Evolutionary conservation across 1,140 invertebrate species (phyloP), one percentile per base, ranked within the genome.

Genomic region (Thereuonema tuberculata): DNA sequence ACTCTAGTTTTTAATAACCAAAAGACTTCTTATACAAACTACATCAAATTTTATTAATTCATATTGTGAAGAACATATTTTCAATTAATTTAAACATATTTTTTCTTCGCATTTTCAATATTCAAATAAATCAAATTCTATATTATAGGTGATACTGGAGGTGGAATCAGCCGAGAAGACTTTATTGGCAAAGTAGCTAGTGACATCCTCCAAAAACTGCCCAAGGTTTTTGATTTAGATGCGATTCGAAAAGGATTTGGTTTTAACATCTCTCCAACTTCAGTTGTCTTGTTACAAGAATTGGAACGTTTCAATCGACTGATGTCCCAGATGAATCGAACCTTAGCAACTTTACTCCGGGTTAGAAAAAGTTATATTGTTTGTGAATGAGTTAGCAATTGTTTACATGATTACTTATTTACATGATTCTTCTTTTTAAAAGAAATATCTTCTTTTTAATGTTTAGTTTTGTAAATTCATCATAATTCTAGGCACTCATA

Each of bases 201-300:
- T 48, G 89, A 90, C 65, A 75, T 77, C 29, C 63, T 75, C 14
- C 69, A 72, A 52, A 89, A 87, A 71, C 76, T 93, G 55, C 89
- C 89, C 0, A 65, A 69, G 20, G 75, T 80, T 59, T 92, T 84
- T 68, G 86, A 93, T 69, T 76, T 91, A 2, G 82, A 82, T 72
- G 84, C 82, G 72, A 81, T 92, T 23, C 78, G 83, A 58, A 84
- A 84, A 71, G 81, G 81, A 66, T 87, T 84, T 69, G 86, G 86
- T 62, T 72, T 84, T 67, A 80, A 78, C 61, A 81, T 92, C 49
- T 81, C 84, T 2, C 90, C 91, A 2, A 85, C 86, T 0, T 81
- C 86, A 0, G 83, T 92, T 25, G 90, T 94, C 2, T 73, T 94
- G 27, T 77, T 93, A 48, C 90, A 94, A 78, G 91, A 93, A 72